Evolutionary conservation across 2,888 invertebrate genomes (phyloP).

Genomic region (Phoronis australis): DNA sequence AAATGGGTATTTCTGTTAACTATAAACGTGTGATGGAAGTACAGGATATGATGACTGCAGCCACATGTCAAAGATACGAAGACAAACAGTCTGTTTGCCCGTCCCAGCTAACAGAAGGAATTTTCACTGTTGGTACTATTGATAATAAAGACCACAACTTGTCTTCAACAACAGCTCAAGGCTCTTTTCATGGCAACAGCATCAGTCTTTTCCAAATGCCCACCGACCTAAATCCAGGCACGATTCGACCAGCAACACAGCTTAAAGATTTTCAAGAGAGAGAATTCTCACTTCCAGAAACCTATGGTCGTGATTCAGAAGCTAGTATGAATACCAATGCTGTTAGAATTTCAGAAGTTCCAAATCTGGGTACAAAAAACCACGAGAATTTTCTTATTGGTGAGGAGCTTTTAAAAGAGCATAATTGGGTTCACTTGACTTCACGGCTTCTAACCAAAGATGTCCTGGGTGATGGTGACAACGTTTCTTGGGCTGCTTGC

Average conservation of each 20-base stretch:
- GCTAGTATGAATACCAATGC: background rate
- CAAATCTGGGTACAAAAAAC: too few relatives aligned
- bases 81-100: slow-evolving; percentile 10
- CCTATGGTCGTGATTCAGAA: slow-evolving; percentile 2
- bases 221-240: slow-evolving; percentile 3
- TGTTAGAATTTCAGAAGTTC: background rate
- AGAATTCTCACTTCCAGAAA: slow-evolving; percentile 4
- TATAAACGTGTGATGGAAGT: slow-evolving; percentile 11
- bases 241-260: background rate
- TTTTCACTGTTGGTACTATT: slow-evolving; percentile 7
- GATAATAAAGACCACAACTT: slow-evolving; percentile 14
- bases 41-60: slow-evolving; percentile 3
- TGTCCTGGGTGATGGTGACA: background rate
- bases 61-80: slow-evolving; percentile 4
- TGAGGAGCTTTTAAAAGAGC: too few relatives aligned
- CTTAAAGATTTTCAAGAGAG: background rate
- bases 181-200: slow-evolving; percentile 13
- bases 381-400: too few relatives aligned
- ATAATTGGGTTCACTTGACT: too few relatives aligned
- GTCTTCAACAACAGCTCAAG: slow-evolving; percentile 5
- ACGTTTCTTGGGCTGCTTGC: slow-evolving; percentile 1
- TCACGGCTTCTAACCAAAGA: slow-evolving; percentile 6
- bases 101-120: slow-evolving; percentile 1
- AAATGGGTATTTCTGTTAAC: slow-evolving; percentile 1
- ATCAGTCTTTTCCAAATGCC: slow-evolving; percentile 10